Conservation (phyloP, 2,797 vertebrate genomes). For the Thunnus albacares region DNA sequence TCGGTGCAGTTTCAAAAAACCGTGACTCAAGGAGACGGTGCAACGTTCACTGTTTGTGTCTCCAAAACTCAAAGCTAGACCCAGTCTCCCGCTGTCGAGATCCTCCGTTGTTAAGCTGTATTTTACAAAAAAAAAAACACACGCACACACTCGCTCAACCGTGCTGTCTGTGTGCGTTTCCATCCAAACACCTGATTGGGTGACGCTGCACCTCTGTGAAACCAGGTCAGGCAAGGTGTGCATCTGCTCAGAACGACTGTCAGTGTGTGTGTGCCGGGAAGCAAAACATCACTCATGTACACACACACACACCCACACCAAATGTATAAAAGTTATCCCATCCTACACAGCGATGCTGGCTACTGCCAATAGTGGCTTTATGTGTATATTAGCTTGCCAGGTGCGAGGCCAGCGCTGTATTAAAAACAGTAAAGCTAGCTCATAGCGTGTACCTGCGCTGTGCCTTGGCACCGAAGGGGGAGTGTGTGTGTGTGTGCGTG, state of each 20-base stretch:
- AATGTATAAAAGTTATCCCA: conserved; percentile 66
- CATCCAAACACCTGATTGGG: conserved; percentile 37
- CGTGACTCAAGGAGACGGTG: background rate
- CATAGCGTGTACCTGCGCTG: conserved; percentile 49
- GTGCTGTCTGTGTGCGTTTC: conserved; percentile 35
- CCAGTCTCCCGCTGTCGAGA: conserved; percentile 68
- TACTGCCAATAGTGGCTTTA: conserved; percentile 69
- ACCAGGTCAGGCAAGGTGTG: conserved; percentile 27
- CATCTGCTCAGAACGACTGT: conserved; percentile 23
- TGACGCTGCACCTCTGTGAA: conserved; percentile 33
- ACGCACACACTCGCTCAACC: conserved; percentile 33
- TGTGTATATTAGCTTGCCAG: conserved; percentile 70
- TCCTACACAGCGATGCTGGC: conserved; percentile 59
- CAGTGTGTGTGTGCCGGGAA: background rate
- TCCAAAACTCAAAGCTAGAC: conserved; percentile 39
- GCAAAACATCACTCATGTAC: conserved; percentile 25
- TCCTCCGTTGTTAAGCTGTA: conserved; percentile 55
- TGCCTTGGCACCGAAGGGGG: conserved; percentile 53
- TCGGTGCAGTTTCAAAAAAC: conserved; percentile 42
- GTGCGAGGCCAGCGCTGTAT: conserved; percentile 38
- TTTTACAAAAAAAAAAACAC: conserved; percentile 42
- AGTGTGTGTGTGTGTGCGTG: background rate
- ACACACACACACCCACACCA: conserved; percentile 44
- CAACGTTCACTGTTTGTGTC: conserved; percentile 16
- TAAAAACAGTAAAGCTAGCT: conserved; percentile 38